Conservation (phyloP, 2,113 vertebrate species). For the Caloenas nicobarica region DNA sequence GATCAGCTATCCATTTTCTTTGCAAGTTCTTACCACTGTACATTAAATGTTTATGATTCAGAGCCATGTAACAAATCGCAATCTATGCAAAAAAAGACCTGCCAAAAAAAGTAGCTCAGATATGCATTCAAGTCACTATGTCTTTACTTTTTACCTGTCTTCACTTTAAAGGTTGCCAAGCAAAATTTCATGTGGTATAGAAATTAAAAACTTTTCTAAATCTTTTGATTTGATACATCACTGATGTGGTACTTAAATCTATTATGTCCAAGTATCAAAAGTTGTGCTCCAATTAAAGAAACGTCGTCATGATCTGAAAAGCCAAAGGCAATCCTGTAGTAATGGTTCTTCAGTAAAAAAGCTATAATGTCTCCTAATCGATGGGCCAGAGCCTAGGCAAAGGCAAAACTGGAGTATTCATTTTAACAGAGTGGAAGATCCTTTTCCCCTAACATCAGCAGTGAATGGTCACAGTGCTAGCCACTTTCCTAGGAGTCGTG, state of each 20-base stretch:
- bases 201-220: background rate
- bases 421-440: slow-evolving; percentile 55
- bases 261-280: background rate
- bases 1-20: background rate
- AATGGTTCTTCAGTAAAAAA: slow-evolving; percentile 30
- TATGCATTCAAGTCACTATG: background rate
- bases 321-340: slow-evolving; percentile 13
- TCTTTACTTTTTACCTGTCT: background rate
- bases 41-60: background rate
- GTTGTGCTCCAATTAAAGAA: background rate
- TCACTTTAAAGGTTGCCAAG: background rate
- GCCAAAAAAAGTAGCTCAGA: background rate
- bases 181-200: background rate
- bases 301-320: slow-evolving; percentile 18
- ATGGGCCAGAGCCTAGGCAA: background rate
- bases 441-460: slow-evolving; percentile 39
- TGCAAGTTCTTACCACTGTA: background rate
- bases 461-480: background rate
- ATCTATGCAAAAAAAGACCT: background rate
- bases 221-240: background rate
- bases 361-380: background rate
- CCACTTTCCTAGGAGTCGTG: slow-evolving; percentile 30
- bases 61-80: background rate
- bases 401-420: background rate
- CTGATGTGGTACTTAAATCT: background rate